phyloP scores from a whole-genome alignment of 2,113 vertebrate genomes.

The Charina bottae region DNA sequence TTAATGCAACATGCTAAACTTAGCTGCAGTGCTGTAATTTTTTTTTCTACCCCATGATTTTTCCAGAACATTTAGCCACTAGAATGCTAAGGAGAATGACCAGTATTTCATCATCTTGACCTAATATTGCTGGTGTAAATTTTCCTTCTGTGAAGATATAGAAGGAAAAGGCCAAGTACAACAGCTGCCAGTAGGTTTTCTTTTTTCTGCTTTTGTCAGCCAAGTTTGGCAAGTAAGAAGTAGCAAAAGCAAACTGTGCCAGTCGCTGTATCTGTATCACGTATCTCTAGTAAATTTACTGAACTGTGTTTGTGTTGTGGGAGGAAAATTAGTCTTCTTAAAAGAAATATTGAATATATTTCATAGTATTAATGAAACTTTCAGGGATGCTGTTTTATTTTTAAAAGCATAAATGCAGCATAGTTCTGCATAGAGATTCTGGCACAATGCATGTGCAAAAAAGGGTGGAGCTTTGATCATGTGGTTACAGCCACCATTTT shows the following conservation, averaged over 20 bases:
- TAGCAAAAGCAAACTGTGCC: neutral
- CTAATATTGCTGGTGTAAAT: neutral
- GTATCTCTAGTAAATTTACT: neutral
- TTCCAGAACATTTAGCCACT: neutral
- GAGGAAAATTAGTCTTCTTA: neutral
- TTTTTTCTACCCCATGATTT: no score
- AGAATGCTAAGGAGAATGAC: neutral
- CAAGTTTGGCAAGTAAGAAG: neutral
- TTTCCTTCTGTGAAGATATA: neutral
- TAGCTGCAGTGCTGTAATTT: no score
- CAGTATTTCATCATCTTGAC: no score
- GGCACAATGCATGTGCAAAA: neutral
- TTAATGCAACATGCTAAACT: no score
- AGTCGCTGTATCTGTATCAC: neutral
- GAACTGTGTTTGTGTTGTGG: neutral
- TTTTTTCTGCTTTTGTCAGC: neutral
- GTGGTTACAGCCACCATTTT: neutral
- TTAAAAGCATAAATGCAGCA: neutral
- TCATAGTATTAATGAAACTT: neutral
- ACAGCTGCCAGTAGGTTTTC: neutral
- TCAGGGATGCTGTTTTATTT: neutral
- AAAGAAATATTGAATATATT: neutral
- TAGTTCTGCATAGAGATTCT: neutral
- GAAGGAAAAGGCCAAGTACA: neutral
- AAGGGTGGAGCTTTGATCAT: neutral